phyloP scores from a whole-genome alignment of 1,140 invertebrate species.

The Rhizoglyphus robini region DNA sequence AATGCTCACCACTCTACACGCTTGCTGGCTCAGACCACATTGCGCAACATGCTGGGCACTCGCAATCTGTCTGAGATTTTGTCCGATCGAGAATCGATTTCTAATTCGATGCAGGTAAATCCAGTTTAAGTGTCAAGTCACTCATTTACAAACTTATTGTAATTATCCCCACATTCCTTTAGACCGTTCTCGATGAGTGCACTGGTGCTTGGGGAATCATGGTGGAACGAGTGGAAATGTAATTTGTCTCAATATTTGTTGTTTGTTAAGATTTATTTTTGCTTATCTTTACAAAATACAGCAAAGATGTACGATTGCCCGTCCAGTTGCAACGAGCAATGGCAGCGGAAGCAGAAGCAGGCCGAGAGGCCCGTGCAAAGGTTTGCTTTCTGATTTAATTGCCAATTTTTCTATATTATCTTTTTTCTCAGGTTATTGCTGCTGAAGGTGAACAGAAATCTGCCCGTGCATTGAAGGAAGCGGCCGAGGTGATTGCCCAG shows the following conservation, averaged over 20 bases:
- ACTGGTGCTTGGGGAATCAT: slow-evolving; percentile 45
- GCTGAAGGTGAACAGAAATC: slow-evolving; percentile 70
- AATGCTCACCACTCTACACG: slow-evolving; percentile 76
- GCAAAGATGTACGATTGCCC: slow-evolving; percentile 38
- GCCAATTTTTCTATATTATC: background rate
- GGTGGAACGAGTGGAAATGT: slow-evolving; percentile 50
- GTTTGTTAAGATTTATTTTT: background rate
- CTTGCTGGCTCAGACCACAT: slow-evolving; percentile 36
- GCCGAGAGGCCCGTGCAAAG: slow-evolving; percentile 41
- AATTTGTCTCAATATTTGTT: slow-evolving; percentile 34
- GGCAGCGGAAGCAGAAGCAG: slow-evolving; percentile 42
- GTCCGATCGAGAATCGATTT: slow-evolving; percentile 78
- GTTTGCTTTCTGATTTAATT: slow-evolving; percentile 23
- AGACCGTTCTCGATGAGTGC: slow-evolving; percentile 44
- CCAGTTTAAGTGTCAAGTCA: background rate
- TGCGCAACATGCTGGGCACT: slow-evolving; percentile 56
- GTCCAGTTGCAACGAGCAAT: slow-evolving; percentile 40
- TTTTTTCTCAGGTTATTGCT: slow-evolving; percentile 37
- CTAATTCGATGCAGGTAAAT: slow-evolving; percentile 55
- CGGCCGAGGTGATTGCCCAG: slow-evolving; percentile 65
- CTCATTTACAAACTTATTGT: background rate
- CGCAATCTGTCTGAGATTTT: slow-evolving; percentile 77
- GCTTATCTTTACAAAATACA: slow-evolving; percentile 26
- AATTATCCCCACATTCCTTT: background rate
- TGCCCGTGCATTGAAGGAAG: slow-evolving; percentile 68